Evolutionary conservation across 2,888 invertebrate genomes (phyloP).

Genomic region (Dione vanillae): DNA sequence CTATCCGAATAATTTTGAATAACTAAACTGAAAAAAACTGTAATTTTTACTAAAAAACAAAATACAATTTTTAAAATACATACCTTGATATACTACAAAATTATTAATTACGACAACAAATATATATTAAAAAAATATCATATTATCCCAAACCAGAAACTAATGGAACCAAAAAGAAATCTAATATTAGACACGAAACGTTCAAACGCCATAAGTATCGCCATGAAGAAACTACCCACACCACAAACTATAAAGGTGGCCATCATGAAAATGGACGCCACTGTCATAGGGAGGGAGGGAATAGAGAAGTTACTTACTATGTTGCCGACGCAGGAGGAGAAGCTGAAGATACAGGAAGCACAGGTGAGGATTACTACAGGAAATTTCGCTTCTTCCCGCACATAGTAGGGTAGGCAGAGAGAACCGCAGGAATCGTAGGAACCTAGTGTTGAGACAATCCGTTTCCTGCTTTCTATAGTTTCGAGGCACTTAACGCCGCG

Average conservation of each 20-base stretch:
- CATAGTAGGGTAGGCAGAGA: no score
- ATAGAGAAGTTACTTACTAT: slow-evolving; percentile 98
- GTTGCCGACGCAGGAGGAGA: slow-evolving; percentile 98
- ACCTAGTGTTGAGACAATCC: no score
- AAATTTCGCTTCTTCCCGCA: no score
- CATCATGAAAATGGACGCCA: slow-evolving; percentile 99
- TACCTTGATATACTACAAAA: no score
- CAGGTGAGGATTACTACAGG: slow-evolving; percentile 76
- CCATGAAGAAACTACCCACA: slow-evolving; percentile 99
- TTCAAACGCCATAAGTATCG: slow-evolving; percentile 99
- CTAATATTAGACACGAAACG: slow-evolving; percentile 97
- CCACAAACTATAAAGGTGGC: slow-evolving; percentile 99
- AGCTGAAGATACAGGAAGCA: slow-evolving; percentile 97
- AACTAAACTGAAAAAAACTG: no score
- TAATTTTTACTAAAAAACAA: no score
- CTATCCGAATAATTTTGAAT: neutral
- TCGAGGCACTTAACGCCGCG: no score
- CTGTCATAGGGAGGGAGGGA: slow-evolving; percentile 98
- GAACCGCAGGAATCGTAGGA: no score
- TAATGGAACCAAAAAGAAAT: slow-evolving; percentile 80
- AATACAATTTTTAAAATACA: no score
- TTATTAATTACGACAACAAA: no score
- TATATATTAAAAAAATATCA: no score
- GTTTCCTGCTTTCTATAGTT: no score
- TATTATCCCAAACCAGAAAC: slow-evolving; percentile 58